Conservation (phyloP, 2,113 vertebrate genomes). For the Phocoena sinus region DNA sequence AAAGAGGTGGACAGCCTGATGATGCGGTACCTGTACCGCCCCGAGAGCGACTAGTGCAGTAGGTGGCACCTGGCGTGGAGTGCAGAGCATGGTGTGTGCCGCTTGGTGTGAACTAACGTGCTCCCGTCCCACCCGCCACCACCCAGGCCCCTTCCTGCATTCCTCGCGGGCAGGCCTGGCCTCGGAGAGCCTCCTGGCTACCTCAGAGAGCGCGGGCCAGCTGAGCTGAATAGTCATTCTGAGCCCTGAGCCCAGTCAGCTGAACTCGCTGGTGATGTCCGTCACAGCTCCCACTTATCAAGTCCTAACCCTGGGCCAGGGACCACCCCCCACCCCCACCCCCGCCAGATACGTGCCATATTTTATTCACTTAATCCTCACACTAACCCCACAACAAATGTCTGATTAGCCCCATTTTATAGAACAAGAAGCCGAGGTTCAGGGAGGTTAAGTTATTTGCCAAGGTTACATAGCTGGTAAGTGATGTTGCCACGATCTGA, state of each 20-base stretch:
- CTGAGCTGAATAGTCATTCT: background rate
- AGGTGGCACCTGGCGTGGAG: conserved; percentile 80
- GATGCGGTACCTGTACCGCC: conserved; percentile 98
- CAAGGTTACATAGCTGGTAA: background rate
- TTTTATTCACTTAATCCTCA: background rate
- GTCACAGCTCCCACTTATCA: background rate
- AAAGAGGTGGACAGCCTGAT: conserved; percentile 95
- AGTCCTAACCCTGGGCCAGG: background rate
- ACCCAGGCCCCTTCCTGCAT: background rate
- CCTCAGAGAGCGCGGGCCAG: background rate
- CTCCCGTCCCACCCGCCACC: background rate
- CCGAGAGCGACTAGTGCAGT: conserved; percentile 95
- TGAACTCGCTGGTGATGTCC: background rate
- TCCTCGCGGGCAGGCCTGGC: background rate
- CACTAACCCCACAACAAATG: background rate
- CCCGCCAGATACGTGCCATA: background rate
- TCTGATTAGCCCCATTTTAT: background rate
- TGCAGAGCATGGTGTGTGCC: conserved; percentile 79
- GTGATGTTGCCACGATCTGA: background rate
- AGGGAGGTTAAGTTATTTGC: background rate
- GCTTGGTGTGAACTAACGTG: conserved; percentile 41
- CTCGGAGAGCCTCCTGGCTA: background rate
- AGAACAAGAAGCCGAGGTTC: background rate
- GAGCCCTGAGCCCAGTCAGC: background rate
- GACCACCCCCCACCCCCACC: background rate